Base-by-base conservation (phyloP, 2,113 vertebrate genomes). In the Trochalopteron elliotii region DNA sequence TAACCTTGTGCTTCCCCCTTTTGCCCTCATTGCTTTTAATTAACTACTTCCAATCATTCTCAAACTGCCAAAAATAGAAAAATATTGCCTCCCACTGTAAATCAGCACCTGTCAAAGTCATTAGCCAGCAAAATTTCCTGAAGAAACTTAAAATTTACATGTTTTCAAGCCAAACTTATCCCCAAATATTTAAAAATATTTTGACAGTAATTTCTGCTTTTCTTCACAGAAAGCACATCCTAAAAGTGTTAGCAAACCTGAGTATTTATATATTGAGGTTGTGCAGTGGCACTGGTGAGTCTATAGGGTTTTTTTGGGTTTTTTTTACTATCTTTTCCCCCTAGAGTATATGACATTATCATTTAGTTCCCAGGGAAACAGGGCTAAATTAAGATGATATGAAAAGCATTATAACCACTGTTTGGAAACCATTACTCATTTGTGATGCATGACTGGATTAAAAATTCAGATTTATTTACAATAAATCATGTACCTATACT, bases 261-360 rank as follows among this genome's bases (percentile, higher is more conserved):
- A 74, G 31, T 11, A 55, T 63, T 68, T 45, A 17, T 45, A 27
- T 5, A 35, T 2, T 30, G 21, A 25, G 8, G 31, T 39, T 60
- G 4, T 69, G 5, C 12, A 30, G 13, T 28, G 20, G 0, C 15
- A 35, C 4, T 20, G 9, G 2, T 15, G 50, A 55, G 1, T 4
- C n/a, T 74, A 23, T 7, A 50, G 37, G 16, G 3, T 7, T 39
- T 19, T 39, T 39, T 39, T 39, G 37, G 8, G 3, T 2, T 20
- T 7, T n/a, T 9, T 33, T 12, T 2, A 45, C 21, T 45, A 21
- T 3, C 31, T 31, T 20, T 16, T 11, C 30, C 11, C 4, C 3
- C 18, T 4, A 8, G 20, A 28, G 10, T 74, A 30, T 9, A 18
- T 68, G 20, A 39, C 11, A 61, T 78, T 33, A 50, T 35, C 3